Evolutionary conservation across 2,113 vertebrate species (phyloP).

Genomic region (Scopus umbretta): DNA sequence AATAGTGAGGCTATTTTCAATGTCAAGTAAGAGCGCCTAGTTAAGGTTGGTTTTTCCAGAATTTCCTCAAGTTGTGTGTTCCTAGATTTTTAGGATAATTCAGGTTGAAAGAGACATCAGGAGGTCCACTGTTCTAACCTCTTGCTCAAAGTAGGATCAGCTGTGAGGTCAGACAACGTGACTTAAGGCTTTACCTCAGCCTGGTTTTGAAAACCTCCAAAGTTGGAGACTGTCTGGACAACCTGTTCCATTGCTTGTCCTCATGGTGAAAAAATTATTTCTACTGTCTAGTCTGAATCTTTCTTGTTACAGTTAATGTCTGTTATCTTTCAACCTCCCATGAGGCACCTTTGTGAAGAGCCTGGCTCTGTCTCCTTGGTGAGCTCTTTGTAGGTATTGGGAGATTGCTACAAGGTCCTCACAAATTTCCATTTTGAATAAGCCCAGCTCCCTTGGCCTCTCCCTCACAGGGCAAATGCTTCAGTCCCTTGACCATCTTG

Average conservation of each 20-base stretch:
- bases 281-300: neutral
- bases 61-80: neutral
- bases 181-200: neutral
- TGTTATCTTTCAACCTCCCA: neutral
- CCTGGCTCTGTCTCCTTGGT: neutral
- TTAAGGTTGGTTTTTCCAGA: neutral
- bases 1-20: neutral
- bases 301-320: neutral
- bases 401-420: neutral
- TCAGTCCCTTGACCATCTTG: neutral
- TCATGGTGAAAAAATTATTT: neutral
- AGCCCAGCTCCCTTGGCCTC: neutral
- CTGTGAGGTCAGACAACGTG: neutral
- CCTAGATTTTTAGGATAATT: neutral
- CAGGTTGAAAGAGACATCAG: neutral
- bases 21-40: too few relatives aligned
- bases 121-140: neutral
- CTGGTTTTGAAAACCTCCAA: neutral
- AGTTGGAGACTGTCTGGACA: neutral
- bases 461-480: neutral
- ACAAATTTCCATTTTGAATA: neutral
- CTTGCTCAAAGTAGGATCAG: neutral
- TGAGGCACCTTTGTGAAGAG: neutral
- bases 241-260: neutral
- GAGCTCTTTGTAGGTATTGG: neutral